Conservation (phyloP, 1,140 invertebrate genomes). For the Tribolium castaneum region DNA sequence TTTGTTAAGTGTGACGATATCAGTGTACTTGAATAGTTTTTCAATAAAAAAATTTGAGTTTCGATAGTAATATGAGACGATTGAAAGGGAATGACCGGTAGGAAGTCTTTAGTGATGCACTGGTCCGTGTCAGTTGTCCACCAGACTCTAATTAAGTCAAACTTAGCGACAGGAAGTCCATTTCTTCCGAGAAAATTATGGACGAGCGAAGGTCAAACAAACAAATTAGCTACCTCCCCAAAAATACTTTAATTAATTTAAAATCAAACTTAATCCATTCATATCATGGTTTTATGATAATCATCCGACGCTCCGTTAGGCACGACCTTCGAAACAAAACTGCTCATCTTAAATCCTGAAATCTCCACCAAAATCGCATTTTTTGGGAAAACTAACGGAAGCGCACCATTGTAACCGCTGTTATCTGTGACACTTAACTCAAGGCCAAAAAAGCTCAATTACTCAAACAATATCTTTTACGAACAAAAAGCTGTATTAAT, state of each 20-base stretch:
- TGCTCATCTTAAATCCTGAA: neutral
- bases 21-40: too few species aligned
- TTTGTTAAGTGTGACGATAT: too few species aligned
- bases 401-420: neutral
- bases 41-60: neutral
- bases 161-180: neutral
- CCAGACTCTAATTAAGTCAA: neutral
- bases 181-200: constrained; percentile 33
- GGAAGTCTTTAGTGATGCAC: neutral
- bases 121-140: neutral
- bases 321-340: constrained; percentile 1
- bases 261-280: neutral
- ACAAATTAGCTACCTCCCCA: neutral
- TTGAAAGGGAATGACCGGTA: neutral
- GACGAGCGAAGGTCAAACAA: neutral
- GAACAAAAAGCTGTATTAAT: neutral
- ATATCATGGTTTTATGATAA: neutral
- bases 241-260: constrained; percentile 29
- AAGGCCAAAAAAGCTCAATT: constrained; percentile 7
- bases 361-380: neutral
- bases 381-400: constrained; percentile 11
- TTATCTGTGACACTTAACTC: constrained; percentile 13
- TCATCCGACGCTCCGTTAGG: neutral
- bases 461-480: constrained; percentile 4
- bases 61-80: neutral